Conservation (phyloP, 2,113 vertebrate species). For the Clarias macrocephalus region DNA sequence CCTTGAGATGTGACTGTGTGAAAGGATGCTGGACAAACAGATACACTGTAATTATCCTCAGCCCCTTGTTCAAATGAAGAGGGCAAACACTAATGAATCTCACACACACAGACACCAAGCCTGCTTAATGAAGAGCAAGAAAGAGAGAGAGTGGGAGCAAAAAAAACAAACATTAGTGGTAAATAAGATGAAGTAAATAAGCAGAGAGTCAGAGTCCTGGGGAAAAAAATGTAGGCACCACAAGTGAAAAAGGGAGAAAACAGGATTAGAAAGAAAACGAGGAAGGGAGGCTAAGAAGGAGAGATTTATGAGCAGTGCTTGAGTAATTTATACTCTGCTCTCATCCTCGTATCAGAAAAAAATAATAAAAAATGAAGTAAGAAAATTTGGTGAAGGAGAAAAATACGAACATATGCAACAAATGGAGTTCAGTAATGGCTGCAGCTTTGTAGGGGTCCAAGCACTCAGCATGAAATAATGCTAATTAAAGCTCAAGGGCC, state of each 20-base stretch:
- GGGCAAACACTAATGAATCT: slow-evolving; percentile 79
- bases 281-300: slow-evolving; percentile 19
- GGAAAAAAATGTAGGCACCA: slow-evolving; percentile 13
- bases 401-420: slow-evolving; percentile 70
- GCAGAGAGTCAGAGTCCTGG: background rate
- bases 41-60: slow-evolving; percentile 73
- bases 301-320: slow-evolving; percentile 57
- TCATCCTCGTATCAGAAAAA: slow-evolving; percentile 62
- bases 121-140: slow-evolving; percentile 71
- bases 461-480: slow-evolving; percentile 77
- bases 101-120: slow-evolving; percentile 61
- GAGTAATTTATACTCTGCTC: slow-evolving; percentile 65
- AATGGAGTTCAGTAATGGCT: slow-evolving; percentile 63
- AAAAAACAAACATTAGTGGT: slow-evolving; percentile 22
- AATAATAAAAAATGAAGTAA: slow-evolving; percentile 24
- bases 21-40: slow-evolving; percentile 72
- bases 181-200: slow-evolving; percentile 34
- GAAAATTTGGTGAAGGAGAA: slow-evolving; percentile 45
- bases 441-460: slow-evolving; percentile 62
- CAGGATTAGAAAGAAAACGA: slow-evolving; percentile 14
- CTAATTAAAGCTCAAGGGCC: slow-evolving; percentile 93
- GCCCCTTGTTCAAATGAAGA: slow-evolving; percentile 71
- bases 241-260: background rate
- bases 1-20: slow-evolving; percentile 68
- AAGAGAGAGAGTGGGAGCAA: slow-evolving; percentile 45